A percentile compares a stretch with the other conserved stretches of the same genome.
phyloP scores from a whole-genome alignment of 2,888 invertebrate species.

The Drosophila melanocephala region DNA sequence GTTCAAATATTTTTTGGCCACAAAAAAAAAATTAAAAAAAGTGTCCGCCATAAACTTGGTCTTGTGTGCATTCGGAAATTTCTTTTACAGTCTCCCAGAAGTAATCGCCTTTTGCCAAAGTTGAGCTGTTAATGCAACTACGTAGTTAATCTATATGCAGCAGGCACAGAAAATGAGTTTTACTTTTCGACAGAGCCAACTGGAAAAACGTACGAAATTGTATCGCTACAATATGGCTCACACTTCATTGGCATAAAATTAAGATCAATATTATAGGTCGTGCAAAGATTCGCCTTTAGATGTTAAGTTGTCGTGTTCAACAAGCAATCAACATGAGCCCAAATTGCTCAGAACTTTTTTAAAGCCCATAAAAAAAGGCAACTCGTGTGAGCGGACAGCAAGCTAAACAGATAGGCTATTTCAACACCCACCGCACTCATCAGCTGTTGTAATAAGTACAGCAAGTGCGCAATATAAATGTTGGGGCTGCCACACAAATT shows the following conservation, averaged over 20 bases:
- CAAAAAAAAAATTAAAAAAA: constrained; percentile 8
- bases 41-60: constrained; percentile 39
- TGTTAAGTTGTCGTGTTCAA: constrained; percentile 31
- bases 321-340: constrained; percentile 38
- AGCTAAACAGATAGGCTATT: constrained; percentile 45
- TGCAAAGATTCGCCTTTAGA: constrained; percentile 20
- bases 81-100: background rate
- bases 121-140: constrained; percentile 30
- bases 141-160: constrained; percentile 69
- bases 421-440: constrained; percentile 19
- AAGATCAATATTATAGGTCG: constrained; percentile 31
- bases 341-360: constrained; percentile 44
- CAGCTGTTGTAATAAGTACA: constrained; percentile 20
- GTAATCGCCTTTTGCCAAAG: constrained; percentile 17
- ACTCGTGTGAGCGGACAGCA: constrained; percentile 17
- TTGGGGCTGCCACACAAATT: constrained; percentile 5
- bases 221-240: background rate
- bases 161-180: constrained; percentile 50
- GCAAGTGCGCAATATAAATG: constrained; percentile 39
- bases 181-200: constrained; percentile 3
- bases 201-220: background rate
- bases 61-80: constrained; percentile 27
- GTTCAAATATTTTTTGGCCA: constrained; percentile 67
- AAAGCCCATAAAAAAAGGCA: constrained; percentile 44
- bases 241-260: constrained; percentile 24